Conservation (phyloP, 2,888 invertebrate genomes). For the Malachius bipustulatus region DNA sequence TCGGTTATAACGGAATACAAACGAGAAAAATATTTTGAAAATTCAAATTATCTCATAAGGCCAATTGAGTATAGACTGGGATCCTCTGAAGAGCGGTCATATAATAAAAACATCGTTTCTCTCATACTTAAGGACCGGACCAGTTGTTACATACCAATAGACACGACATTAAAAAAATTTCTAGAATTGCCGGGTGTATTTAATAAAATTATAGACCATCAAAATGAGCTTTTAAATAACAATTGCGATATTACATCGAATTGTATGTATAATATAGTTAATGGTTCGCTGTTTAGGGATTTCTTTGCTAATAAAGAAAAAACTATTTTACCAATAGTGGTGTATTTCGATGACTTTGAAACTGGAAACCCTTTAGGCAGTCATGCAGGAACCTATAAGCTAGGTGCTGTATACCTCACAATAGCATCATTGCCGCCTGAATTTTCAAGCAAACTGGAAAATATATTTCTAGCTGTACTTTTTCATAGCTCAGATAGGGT, state of each 20-base stretch:
- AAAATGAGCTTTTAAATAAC: constrained; percentile 2
- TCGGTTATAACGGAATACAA: too few relatives aligned
- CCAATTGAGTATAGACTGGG: too few relatives aligned
- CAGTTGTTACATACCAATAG: too few relatives aligned
- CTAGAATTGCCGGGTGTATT: constrained; percentile 6
- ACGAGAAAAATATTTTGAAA: too few relatives aligned
- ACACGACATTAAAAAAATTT: constrained; percentile 6
- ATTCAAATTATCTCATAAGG: too few relatives aligned
- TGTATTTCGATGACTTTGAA: constrained; percentile 22
- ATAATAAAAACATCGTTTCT: too few relatives aligned
- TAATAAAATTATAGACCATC: constrained; percentile 4
- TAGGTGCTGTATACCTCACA: constrained; percentile 22
- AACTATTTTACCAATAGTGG: constrained; percentile 4
- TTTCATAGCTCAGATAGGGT: too few relatives aligned
- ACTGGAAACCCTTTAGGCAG: constrained; percentile 23
- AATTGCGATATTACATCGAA: too few relatives aligned
- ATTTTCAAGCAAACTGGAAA: constrained; percentile 17
- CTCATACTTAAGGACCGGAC: too few relatives aligned
- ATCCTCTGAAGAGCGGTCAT: too few relatives aligned
- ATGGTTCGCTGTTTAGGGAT: constrained; percentile 1
- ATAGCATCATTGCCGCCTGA: constrained; percentile 21
- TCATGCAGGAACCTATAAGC: constrained; percentile 21
- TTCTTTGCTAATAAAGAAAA: not conserved
- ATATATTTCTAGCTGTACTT: constrained; percentile 25
- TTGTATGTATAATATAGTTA: too few relatives aligned